Base-by-base conservation (phyloP, 2,113 vertebrate genomes). In the Thamnaconus septentrionalis region DNA sequence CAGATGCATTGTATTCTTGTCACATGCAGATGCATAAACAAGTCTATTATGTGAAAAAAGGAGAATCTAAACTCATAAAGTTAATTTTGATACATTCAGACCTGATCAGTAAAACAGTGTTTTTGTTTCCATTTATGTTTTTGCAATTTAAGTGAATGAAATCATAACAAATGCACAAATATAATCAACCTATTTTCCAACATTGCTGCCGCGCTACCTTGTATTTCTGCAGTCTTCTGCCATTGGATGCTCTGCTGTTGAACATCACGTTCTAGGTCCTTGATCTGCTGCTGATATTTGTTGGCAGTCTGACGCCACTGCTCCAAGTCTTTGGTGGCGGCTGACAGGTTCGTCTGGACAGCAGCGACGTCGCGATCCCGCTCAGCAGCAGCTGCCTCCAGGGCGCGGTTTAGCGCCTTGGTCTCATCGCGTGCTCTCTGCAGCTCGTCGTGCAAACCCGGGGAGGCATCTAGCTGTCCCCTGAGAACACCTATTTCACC, bases 261-360 rank as follows among this genome's bases (percentile, higher is more conserved):
- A 68, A 97, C 94, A 70, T 85, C 96, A 64, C 86, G 92, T 65
- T 96, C 95, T 44, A 98, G 90, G 75, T 59, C 89, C 7, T 89
- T 82, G 46, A 97, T 92, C 79, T 98, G 95, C n/a, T 83, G 87
- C 73, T 99, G 95, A 7, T 96, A 97, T 50, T 94, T 92, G 1
- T 86, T 92, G 4, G 96, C 95, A 12, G 91, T 90, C 77, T 93
- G 92, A 70, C 93, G 91, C 95, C 96, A 96, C 57, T 92, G 93
- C 53, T 98, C 96, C 2, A 96, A 90, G 66, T 98, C 97, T 0
- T 85, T 90, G 6, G 92, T 89, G 61, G 93, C 93, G 0, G 92
- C 90, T 18, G 89, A 91, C 75, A 98, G 91, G 82, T 96, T 94
- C 0, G 86, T 88, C 89, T 94, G 95, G 73, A 96, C 61, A 0